Percentiles rank a stretch among this genome's conserved stretches.
Evolutionary conservation across 2,797 vertebrate genomes (phyloP).

Genomic region (Gobio occitaniae): DNA sequence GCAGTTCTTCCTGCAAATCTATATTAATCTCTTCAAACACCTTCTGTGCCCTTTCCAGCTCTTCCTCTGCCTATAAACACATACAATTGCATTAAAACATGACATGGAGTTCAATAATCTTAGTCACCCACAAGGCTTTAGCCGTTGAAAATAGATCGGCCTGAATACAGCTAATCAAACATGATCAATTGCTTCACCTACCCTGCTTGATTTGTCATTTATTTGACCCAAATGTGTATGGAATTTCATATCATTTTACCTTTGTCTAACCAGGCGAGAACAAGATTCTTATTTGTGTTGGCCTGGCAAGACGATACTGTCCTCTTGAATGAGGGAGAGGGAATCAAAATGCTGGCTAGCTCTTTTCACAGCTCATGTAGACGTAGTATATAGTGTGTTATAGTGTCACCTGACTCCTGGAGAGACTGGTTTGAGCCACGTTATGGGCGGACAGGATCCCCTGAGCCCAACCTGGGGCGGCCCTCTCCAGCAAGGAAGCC

Average conservation of each 20-base stretch:
- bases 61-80: conserved; percentile 90
- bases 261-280: background rate
- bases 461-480: conserved; percentile 98
- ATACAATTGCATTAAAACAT: background rate
- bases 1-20: conserved; percentile 97
- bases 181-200: background rate
- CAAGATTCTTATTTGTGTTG: background rate
- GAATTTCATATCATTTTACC: background rate
- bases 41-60: conserved; percentile 95
- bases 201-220: background rate
- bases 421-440: conserved; percentile 98
- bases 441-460: conserved; percentile 98
- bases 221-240: background rate
- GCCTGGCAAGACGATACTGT: background rate
- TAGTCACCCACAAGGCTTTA: background rate
- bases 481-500: conserved; percentile 96
- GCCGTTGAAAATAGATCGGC: background rate
- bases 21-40: conserved; percentile 98
- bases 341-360: background rate
- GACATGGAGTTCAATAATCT: background rate
- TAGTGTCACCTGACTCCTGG: conserved; percentile 88
- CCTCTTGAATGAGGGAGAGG: background rate
- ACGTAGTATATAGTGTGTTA: background rate
- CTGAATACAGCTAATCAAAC: background rate
- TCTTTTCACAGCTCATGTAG: background rate